Base-by-base conservation (phyloP, 2,888 invertebrate genomes). In the Drosophila quinaria region DNA sequence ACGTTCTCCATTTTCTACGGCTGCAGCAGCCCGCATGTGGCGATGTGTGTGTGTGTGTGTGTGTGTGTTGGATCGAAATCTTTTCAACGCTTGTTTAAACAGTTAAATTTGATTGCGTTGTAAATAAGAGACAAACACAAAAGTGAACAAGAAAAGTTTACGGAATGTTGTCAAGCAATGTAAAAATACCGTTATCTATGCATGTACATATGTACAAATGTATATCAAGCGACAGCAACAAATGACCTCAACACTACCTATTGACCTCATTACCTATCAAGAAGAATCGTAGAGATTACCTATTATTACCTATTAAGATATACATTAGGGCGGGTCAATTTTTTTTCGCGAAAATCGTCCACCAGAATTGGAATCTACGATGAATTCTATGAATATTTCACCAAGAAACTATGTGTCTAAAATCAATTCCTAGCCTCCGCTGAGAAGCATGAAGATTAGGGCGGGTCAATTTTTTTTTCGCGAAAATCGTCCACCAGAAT, bases 21-120 rank as follows among this genome's bases (percentile, higher is more conserved):
- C 58, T 61, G 70, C 60, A 60, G 74, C 77, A 78, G 69, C 65
- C 69, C 74, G 74, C 69, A 78, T 73, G 41, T 50, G 17, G 31
- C 46, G 33, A 25, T 15, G 37, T 62, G 35, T 62, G 52, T 50
- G 60, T 58, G 58, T 52, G 41, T 52, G 65, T 51, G 49, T 41
- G 77, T 41, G 70, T 50, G 55, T 41, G 47, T 39, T 60, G 63
- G 51, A 61, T 65, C 60, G 59, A 65, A 82, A 83, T 82, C 84
- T 74, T 83, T 78, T 78, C 76, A 78, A 75, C 78, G 81, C 74
- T 75, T 81, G 75, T 83, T 80, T 77, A 84, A 84, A 83, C 78
- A 82, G 73, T 84, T 83, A 86, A 86, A 84, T 88, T 84, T 88
- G 80, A 84, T 84, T 82, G 80, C 75, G 71, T 61, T 84, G 78